These are phyloP conservation scores for Stegastes partitus DNA, from an alignment of 2,113 vertebrate species.

Conservation along the genomic window DNA sequence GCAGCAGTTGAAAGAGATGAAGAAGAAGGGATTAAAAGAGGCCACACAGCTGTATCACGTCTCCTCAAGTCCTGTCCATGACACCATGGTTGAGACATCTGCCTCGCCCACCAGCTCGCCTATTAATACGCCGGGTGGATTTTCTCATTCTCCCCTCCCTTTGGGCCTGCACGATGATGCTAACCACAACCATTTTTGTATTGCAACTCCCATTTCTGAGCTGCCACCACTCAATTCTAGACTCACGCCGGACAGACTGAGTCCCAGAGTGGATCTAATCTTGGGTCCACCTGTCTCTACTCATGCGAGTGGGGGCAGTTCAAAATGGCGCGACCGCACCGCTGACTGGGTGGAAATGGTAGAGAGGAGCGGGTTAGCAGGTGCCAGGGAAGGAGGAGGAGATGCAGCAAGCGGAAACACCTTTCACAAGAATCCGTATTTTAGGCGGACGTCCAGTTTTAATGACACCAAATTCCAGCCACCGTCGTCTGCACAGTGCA, in stretches of 20 bases:
- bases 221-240: constrained; percentile 50
- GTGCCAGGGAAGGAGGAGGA: constrained; percentile 45
- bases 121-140: constrained; percentile 67
- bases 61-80: constrained; percentile 92
- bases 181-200: constrained; percentile 81
- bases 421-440: constrained; percentile 85
- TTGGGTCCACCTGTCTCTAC: constrained; percentile 75
- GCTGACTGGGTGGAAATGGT: constrained; percentile 89
- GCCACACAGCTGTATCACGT: constrained; percentile 95
- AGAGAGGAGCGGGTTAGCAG: constrained; percentile 80
- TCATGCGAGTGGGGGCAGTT: constrained; percentile 68
- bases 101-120: constrained; percentile 77
- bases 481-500: constrained; percentile 75
- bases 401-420: constrained; percentile 30
- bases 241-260: constrained; percentile 76
- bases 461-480: constrained; percentile 88
- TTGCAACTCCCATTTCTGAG: constrained; percentile 87
- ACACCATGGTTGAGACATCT: constrained; percentile 87
- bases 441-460: constrained; percentile 94
- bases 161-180: constrained; percentile 83
- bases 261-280: constrained; percentile 80
- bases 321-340: constrained; percentile 83
- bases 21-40: constrained; percentile 93
- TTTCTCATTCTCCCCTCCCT: constrained; percentile 56
- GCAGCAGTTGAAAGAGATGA: constrained; percentile 98